Percentiles rank a stretch among this genome's conserved stretches.
phyloP scores from a whole-genome alignment of 2,797 vertebrate genomes.

The Eulemur mongoz region DNA sequence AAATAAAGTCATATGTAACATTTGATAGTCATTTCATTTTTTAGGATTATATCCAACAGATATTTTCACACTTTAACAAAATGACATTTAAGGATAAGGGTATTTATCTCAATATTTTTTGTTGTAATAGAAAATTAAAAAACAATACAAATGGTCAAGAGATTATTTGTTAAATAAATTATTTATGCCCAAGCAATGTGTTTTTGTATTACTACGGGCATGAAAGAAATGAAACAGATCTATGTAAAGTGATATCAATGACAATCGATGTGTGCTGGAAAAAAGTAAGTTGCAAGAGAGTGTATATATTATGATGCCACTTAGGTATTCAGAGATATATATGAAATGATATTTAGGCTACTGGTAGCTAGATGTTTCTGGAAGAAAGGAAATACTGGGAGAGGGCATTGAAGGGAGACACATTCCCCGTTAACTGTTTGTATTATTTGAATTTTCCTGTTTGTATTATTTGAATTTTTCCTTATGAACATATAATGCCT shows the following conservation, averaged over 20 bases:
- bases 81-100: neutral
- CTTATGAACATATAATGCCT: neutral
- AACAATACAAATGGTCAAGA: neutral
- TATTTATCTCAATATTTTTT: neutral
- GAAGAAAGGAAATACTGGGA: neutral
- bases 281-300: neutral
- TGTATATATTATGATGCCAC: neutral
- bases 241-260: neutral
- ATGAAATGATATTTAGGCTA: neutral
- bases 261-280: neutral
- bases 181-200: neutral
- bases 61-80: neutral
- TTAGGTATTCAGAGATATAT: neutral
- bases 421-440: neutral
- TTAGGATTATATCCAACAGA: neutral
- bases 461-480: neutral
- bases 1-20: neutral
- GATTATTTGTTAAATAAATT: neutral
- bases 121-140: neutral
- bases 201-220: neutral
- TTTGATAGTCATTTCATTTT: slow-evolving; percentile 18
- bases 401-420: neutral
- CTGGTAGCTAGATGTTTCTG: neutral
- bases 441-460: neutral
- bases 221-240: neutral